Percentiles rank a stretch among this genome's conserved stretches.
Conservation (phyloP, 1,140 invertebrate genomes). For the Octopus bimaculoides region DNA sequence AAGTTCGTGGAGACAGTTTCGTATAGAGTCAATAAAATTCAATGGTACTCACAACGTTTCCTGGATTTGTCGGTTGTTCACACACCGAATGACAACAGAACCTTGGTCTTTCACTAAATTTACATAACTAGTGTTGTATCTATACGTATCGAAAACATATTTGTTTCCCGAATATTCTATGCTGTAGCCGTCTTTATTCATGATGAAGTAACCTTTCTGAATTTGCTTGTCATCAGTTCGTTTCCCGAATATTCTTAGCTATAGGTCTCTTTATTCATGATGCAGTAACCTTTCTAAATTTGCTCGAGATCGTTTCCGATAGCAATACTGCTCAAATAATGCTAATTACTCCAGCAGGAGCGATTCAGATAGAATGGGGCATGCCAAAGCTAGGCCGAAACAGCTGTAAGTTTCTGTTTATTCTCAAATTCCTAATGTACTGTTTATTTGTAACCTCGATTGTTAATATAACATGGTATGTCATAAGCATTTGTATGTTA, state of each 20-base stretch:
- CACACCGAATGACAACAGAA: slow-evolving; percentile 1
- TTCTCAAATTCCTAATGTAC: no score
- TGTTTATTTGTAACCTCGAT: no score
- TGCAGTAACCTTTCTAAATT: not conserved
- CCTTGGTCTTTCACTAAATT: not conserved
- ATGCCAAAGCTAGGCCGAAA: no score
- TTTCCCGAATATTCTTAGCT: not conserved
- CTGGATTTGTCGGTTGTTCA: not conserved
- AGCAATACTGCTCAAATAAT: no score
- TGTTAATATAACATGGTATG: no score
- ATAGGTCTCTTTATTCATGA: not conserved
- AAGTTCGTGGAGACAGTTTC: not conserved
- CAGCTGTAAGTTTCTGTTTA: no score
- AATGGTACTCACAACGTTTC: not conserved
- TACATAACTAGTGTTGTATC: not conserved
- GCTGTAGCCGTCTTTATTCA: not conserved
- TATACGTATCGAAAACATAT: slow-evolving; percentile 2
- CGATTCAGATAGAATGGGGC: no score
- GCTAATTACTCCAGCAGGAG: no score
- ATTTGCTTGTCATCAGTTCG: no score
- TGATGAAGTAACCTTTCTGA: not conserved
- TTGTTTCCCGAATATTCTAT: not conserved
- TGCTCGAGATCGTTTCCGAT: no score
- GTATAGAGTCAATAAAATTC: not conserved
- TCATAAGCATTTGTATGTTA: no score